phyloP scores from a whole-genome alignment of 2,113 vertebrate species.

The Nannobrachium achirus region DNA sequence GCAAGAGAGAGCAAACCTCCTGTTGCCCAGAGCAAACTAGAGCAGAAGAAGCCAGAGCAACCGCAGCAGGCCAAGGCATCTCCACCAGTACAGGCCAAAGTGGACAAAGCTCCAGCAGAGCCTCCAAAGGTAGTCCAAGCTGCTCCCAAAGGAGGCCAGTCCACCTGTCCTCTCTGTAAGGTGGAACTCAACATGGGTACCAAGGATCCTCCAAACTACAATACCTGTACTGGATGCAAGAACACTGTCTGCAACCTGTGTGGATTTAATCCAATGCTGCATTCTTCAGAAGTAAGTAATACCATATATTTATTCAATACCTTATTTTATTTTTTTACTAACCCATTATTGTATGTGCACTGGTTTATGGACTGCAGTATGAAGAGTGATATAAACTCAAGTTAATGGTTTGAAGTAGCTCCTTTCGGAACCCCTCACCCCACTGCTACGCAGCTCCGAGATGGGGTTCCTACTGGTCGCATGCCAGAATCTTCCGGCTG shows the following conservation, averaged over 20 bases:
- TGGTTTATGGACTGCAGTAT: too few species aligned
- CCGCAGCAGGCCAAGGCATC: constrained; percentile 62
- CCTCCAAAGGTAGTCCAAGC: constrained; percentile 46
- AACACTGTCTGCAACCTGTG: constrained; percentile 91
- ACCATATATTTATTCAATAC: constrained; percentile 17
- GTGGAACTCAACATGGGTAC: constrained; percentile 86
- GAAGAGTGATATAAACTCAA: too few species aligned
- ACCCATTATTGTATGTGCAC: too few species aligned
- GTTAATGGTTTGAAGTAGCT: too few species aligned
- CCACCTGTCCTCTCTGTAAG: constrained; percentile 91
- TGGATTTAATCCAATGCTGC: constrained; percentile 97
- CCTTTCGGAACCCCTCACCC: too few species aligned
- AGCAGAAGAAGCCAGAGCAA: constrained; percentile 43
- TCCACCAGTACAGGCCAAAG: constrained; percentile 46
- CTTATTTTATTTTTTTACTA: background rate
- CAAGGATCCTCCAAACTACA: constrained; percentile 89
- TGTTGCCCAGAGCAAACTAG: constrained; percentile 18
- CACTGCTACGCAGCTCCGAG: too few species aligned
- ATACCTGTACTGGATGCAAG: constrained; percentile 92
- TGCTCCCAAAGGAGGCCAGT: constrained; percentile 35
- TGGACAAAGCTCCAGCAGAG: constrained; percentile 43
- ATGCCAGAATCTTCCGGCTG: too few species aligned
- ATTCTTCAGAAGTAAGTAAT: constrained; percentile 87
- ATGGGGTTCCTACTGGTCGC: too few species aligned
- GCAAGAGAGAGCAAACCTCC: constrained; percentile 46